Base-by-base conservation (phyloP, 2,113 vertebrate genomes). In the Oryctolagus cuniculus region DNA sequence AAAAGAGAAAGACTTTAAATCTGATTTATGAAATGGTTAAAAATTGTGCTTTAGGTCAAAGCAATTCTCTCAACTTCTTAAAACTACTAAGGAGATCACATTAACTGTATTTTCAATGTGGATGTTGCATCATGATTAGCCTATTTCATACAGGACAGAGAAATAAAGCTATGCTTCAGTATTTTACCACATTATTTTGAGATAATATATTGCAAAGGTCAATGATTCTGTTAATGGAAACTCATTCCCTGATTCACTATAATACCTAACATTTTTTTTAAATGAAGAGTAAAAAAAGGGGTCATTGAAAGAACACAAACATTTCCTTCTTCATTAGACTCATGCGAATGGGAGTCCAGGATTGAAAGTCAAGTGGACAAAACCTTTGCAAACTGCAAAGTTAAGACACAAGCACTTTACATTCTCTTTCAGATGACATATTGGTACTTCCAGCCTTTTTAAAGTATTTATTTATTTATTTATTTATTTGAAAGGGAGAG, bases 151-250 rank as follows among this genome's bases (percentile, higher is more conserved):
- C 38, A 92, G 21, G 24, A 34, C 6, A 73, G 19, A 34, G 38
- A 7, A 75, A n/a, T 82, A 53, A 73, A 90, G 7, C n/a, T n/a
- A 44, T 2, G 38, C 83, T 27, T 94, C 44, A 63, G 8, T 84
- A 79, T 95, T 93, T 89, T 80, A 80, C 31, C n/a, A 55, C 44
- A 67, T 89, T 90, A 16, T 87, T 93, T 87, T 64, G 72, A 89
- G 36, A 87, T 12, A 84, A n/a, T 93, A 58, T 92, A 75, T 95
- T 92, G 27, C 10, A 49, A 87, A 91, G 91, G 13, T 89, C 86
- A 96, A 0, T 34, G 29, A 89, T 91, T 93, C 61, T 83, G 29
- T 53, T 87, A 91, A 87, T 94, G 64, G 66, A 51, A 49, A 87
- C 5, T 83, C 74, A 95, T 94, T 61, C 89, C 29, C 31, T 64